A percentile compares a stretch with the other conserved stretches of the same genome.
These are phyloP conservation scores for Hydrolagus affinis DNA, from an alignment of 2,113 vertebrate genomes.

Conservation along the genomic window DNA sequence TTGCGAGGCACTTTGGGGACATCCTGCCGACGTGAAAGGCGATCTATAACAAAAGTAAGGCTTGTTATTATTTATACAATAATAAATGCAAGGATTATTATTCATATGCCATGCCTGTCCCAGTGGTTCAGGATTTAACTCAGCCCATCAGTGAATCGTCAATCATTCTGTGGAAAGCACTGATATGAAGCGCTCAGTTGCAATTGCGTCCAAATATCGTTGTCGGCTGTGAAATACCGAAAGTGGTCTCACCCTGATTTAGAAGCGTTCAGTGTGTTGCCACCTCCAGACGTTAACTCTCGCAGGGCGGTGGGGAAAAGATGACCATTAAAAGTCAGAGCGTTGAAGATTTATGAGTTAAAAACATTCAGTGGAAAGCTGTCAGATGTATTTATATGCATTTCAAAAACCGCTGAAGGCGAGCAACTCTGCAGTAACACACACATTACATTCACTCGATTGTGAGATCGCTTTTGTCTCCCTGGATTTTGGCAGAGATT, in stretches of 20 bases:
- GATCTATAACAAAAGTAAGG: too few species aligned
- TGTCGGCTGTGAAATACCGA: background rate
- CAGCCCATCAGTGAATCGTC: background rate
- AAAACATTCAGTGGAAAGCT: constrained; percentile 24
- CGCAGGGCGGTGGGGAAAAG: background rate
- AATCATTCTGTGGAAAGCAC: background rate
- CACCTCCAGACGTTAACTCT: background rate
- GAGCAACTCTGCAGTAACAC: background rate
- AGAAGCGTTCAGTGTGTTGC: constrained; percentile 3
- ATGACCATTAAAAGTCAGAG: constrained; percentile 10
- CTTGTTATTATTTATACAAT: too few species aligned
- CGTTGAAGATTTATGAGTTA: constrained; percentile 14
- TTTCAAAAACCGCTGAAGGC: background rate
- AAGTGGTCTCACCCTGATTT: background rate
- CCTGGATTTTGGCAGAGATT: background rate
- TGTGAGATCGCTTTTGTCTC: background rate
- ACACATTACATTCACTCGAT: constrained; percentile 12
- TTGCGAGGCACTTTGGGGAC: too few species aligned
- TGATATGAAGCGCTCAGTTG: background rate
- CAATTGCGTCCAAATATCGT: background rate
- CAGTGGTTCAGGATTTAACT: background rate
- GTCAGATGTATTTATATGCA: constrained; percentile 24
- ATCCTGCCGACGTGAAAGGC: too few species aligned
- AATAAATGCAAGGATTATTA: too few species aligned
- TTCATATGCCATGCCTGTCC: background rate